Base-by-base conservation (phyloP, 2,797 vertebrate species). In the Psittacula echo region DNA sequence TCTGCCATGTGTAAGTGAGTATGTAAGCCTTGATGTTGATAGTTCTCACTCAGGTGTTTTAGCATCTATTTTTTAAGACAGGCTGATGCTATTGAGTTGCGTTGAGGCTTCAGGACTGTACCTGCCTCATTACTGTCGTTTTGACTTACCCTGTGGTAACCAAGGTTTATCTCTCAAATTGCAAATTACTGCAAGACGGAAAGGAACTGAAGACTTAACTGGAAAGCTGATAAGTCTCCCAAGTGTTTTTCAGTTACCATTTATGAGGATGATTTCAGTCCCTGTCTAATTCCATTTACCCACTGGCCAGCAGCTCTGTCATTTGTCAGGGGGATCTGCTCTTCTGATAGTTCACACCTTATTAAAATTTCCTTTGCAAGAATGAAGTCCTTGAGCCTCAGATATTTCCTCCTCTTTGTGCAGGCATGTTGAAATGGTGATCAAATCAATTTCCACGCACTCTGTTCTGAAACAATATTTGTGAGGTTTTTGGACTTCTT, bases 11-110 rank as follows among this genome's bases (percentile, higher is more conserved):
- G 24, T 22, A 19, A 15, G 12, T n/a, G n/a, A 20, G 8, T 5
- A 41, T 1, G 0, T 20, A 29, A 90, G 18, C 54, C 32, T 64
- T 1, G 0, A 8, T 15, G 10, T 13, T 54, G 17, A 13, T 13
- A 29, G 32, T 23, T 30, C 47, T 32, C 20, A 10, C 34, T 7
- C 26, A 34, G 30, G 21, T 53, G 13, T 21, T 48, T 19, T 42
- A 48, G 19, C 7, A 16, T 26, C 29, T 18, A 8, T 53, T 64
- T 42, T 32, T 67, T 51, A 16, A 53, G 56, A 23, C 12, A 51
- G 23, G 6, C 48, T 23, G 32, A 29, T 22, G 18, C 22, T 39
- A 51, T 4, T 1, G 0, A 7, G 32, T 23, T 39, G 22, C 15
- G 3, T 1, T 29, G 48, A 72, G 32, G 13, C 27, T 61, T 62